These are phyloP conservation scores for Enteromius unitaeniatus DNA, from an alignment of 2,797 vertebrate genomes.

Conservation along the genomic window DNA sequence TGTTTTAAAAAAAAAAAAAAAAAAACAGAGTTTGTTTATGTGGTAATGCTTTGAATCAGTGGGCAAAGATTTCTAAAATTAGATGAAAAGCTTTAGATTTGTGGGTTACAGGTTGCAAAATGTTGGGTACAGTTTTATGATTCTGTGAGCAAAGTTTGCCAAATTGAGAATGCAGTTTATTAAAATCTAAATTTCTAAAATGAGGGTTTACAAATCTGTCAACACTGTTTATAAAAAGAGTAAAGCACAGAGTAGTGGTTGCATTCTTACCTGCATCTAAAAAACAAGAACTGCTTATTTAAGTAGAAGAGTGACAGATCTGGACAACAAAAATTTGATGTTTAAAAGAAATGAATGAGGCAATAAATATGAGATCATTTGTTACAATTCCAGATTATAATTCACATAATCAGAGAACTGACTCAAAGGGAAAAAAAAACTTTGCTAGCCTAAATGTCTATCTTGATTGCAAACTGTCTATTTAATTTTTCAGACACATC, in stretches of 20 bases:
- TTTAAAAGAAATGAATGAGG: background rate
- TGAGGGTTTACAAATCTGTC: too few relatives aligned
- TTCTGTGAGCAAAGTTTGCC: background rate
- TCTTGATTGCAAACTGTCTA: background rate
- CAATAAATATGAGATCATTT: background rate
- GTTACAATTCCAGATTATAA: background rate
- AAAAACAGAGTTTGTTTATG: background rate
- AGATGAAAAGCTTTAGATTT: background rate
- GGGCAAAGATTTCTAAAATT: background rate
- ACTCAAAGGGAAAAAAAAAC: background rate
- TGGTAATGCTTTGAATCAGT: background rate
- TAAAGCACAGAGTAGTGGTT: background rate
- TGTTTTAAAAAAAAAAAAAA: too few relatives aligned
- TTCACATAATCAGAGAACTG: background rate
- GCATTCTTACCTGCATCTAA: background rate
- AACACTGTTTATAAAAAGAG: background rate
- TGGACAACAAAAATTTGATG: background rate
- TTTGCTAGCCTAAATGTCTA: background rate
- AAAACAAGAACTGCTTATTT: background rate
- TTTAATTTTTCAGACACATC: conserved; percentile 82
- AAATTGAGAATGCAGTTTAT: background rate
- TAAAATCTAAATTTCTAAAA: too few relatives aligned
- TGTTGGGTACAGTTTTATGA: background rate
- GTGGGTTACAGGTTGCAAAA: background rate
- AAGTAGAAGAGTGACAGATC: background rate